Base-by-base conservation (phyloP, 2,888 invertebrate genomes). In the Caenorhabditis angaria region DNA sequence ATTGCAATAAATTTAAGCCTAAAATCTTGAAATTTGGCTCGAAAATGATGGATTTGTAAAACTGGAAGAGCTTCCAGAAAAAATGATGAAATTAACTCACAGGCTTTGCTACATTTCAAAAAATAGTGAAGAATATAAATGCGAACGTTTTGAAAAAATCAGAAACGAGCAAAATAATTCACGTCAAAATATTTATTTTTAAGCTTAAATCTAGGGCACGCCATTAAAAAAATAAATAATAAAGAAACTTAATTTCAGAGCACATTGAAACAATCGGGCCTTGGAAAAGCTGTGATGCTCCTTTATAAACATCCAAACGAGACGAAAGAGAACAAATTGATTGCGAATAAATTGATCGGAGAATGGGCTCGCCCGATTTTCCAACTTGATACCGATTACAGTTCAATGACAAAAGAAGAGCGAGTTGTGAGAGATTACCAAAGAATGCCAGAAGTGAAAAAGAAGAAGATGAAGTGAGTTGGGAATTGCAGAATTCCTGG, bases 281-380 rank as follows among this genome's bases (percentile, higher is more conserved):
- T 97, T 81, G 97, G 97, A 65, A 97, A 97, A 90, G 97, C 99
- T 51, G 94, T 99, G 0, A 99, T 99, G 99, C 97, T 97, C 90
- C 91, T 99, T 61, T 97, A 95, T 89, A 99, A 99, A 88, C 97
- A 99, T 89, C 97, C 99, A 0, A 94, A 93, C 88, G 99, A 99
- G 90, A 94, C 94, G 0, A 95, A 95, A 61, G 75, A 78, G 41
- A 82, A 82, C 53, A 80, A 78, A 59, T 69, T 68, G 22, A 65
- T 81, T 47, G 82, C 82, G 12, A 67, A 76, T 41, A 79, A 77
- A 35, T 59, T 82, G 47, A 82, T 83, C 63, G 89, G 89, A 76
- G 95, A 96, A 89, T 99, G 99, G 97, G 95, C 97, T 0, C 90
- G 97, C 18, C 97, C 97, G 1, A 97, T 99, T 80, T 83, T 80